Conservation (phyloP, 1,140 invertebrate genomes). For the Ips nitidus region DNA sequence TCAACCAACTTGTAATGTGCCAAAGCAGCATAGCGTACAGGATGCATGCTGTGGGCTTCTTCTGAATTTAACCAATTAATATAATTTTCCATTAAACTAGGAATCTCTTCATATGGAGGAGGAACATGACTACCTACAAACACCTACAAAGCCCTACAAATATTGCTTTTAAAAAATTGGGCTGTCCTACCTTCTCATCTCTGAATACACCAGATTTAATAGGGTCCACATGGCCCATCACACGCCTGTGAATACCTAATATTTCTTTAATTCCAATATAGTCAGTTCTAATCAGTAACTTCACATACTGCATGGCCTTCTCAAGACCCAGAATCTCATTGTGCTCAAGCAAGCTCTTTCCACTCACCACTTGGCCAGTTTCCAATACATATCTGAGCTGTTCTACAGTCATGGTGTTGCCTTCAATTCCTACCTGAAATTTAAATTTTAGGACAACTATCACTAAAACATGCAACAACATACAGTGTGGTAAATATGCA, state of each 20-base stretch:
- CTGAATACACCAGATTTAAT: conserved; percentile 82
- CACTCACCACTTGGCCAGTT: conserved; percentile 87
- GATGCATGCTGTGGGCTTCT: conserved; percentile 78
- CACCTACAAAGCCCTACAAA: conserved; percentile 55
- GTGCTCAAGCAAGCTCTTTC: conserved; percentile 94
- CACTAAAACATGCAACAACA: conserved; percentile 57
- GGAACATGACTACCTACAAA: conserved; percentile 92
- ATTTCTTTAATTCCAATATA: conserved; percentile 82
- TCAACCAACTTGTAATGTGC: conserved; percentile 96
- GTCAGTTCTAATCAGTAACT: conserved; percentile 75
- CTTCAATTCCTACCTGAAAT: conserved; percentile 81
- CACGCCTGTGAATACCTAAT: conserved; percentile 87
- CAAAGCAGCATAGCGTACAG: conserved; percentile 88
- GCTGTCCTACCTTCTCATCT: conserved; percentile 40
- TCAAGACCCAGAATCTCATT: conserved; percentile 95
- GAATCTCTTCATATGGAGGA: conserved; percentile 78
- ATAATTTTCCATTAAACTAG: conserved; percentile 83
- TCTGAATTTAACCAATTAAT: conserved; percentile 90
- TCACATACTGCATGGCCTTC: conserved; percentile 93
- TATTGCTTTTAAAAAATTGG: not conserved
- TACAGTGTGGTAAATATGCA: conserved; percentile 94
- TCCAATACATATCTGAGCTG: conserved; percentile 92
- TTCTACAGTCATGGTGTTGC: conserved; percentile 93
- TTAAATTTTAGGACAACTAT: conserved; percentile 50
- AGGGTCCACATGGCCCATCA: conserved; percentile 92